Conservation (phyloP, 2,113 vertebrate genomes). For the Electrona antarctica region DNA sequence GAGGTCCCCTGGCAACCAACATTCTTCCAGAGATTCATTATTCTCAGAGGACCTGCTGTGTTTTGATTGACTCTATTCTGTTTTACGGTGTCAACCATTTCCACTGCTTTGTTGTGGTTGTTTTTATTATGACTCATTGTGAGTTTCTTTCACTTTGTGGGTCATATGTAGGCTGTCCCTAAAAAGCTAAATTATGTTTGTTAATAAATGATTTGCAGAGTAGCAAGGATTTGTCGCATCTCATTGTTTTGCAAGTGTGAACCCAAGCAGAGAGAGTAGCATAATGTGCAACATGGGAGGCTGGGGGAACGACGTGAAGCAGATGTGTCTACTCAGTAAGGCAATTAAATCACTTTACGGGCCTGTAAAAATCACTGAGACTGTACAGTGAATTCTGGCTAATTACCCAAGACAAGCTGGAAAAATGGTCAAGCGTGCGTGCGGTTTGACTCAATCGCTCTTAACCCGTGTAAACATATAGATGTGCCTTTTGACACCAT, state of each 20-base stretch:
- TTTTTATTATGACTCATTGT: constrained; percentile 43
- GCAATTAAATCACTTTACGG: constrained; percentile 54
- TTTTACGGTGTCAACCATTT: constrained; percentile 36
- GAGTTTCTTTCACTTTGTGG: constrained; percentile 1
- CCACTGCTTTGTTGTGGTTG: constrained; percentile 11
- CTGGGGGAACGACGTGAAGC: constrained; percentile 71
- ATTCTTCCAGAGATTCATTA: constrained; percentile 15
- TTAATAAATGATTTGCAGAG: not conserved
- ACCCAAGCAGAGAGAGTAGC: constrained; percentile 36
- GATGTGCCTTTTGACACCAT: too few relatives aligned
- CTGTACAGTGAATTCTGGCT: constrained; percentile 22
- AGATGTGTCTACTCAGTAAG: constrained; percentile 61
- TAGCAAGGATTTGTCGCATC: constrained; percentile 44
- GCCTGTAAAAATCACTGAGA: constrained; percentile 46
- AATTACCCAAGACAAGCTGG: constrained; percentile 39
- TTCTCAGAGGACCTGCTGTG: not conserved
- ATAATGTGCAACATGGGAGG: constrained; percentile 61
- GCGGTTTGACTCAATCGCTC: too few relatives aligned
- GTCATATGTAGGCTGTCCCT: not conserved
- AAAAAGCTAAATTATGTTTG: not conserved
- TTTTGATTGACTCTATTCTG: constrained; percentile 27
- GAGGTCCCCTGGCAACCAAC: constrained; percentile 21
- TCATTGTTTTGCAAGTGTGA: constrained; percentile 44
- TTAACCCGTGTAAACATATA: too few relatives aligned
- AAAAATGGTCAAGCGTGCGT: constrained; percentile 24